Evolutionary conservation across 2,113 vertebrate species (phyloP).

Genomic region (Camelus dromedarius): DNA sequence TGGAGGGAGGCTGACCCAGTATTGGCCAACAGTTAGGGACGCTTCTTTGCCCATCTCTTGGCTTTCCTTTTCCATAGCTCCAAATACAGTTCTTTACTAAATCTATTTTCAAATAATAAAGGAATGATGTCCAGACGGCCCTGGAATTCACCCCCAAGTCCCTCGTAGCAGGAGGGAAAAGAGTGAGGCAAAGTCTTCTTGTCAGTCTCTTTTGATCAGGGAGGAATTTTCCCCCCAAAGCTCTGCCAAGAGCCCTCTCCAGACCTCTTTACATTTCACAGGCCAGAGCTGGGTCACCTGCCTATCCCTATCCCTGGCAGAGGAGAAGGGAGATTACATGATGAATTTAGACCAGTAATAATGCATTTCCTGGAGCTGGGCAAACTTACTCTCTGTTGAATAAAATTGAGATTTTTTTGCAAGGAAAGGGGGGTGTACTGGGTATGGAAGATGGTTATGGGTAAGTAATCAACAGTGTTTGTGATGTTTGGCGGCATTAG

Average conservation of each 20-base stretch:
- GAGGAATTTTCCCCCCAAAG: not conserved
- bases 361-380: not conserved
- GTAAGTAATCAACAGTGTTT: not conserved
- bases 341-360: not conserved
- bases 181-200: not conserved
- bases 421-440: not conserved
- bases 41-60: not conserved
- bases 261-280: not conserved
- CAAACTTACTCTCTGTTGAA: not conserved
- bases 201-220: not conserved
- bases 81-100: not conserved
- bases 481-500: not conserved
- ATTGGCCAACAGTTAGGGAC: not conserved
- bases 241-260: not conserved
- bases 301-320: not conserved
- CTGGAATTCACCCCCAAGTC: conserved; percentile 11
- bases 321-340: not conserved
- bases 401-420: not conserved
- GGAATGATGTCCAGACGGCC: not conserved
- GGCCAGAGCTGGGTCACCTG: not conserved
- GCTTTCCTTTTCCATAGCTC: not conserved
- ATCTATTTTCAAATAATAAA: conserved; percentile 41
- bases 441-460: not conserved
- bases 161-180: not conserved
- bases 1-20: not conserved